Base-by-base conservation (phyloP, 2,888 invertebrate species). In the Lasioglossum leucozonium region DNA sequence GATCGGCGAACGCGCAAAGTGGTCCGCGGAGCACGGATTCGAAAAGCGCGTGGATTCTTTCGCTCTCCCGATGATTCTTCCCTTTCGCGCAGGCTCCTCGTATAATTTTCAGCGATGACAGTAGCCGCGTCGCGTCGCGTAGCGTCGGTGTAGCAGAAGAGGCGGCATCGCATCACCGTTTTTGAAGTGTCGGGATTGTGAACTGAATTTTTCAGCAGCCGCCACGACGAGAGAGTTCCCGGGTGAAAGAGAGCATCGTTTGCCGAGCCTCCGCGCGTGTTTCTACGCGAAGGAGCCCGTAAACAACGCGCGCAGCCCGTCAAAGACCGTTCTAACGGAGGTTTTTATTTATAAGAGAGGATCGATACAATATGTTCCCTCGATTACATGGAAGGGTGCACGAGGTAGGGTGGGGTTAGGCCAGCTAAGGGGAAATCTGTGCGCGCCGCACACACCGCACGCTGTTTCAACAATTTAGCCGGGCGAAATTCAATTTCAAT, bases 331-430 rank as follows among this genome's bases (percentile, higher is more conserved):
- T 67, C 22, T 37, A 37, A 37, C 22, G 22, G 22, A 10, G 67
- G 58, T 72, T 47, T 84, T 77, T 42, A 69, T 77, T 84, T 81
- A 55, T 77, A 71, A 81, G 77, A 81, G 77, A 69, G 73, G 62
- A 73, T 75, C 34, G 84, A 77, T 77, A 58, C 51, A 26, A 34
- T 18, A 34, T 77, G 55, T 51, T 22, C 58, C 22, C 42, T 79
- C 62, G 67, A 81, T 77, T 73, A 81, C 69, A 77, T 84, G 71
- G 77, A 82, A 82, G 72, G 77, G 34, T 77, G 74, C 81, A 77
- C 58, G n/a, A 13, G 13, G 58, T n/a, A 13, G 26, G 26, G 58
- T 13, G 58, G 26, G 58, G 58, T 26, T 58, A 51, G 58, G 18
- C 51, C 22, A 18, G 26, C 51, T 22, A 22, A 22, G 58, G 13